Evolutionary conservation across 2,888 invertebrate species (phyloP).

Genomic region (Siphlonurus alternatus): DNA sequence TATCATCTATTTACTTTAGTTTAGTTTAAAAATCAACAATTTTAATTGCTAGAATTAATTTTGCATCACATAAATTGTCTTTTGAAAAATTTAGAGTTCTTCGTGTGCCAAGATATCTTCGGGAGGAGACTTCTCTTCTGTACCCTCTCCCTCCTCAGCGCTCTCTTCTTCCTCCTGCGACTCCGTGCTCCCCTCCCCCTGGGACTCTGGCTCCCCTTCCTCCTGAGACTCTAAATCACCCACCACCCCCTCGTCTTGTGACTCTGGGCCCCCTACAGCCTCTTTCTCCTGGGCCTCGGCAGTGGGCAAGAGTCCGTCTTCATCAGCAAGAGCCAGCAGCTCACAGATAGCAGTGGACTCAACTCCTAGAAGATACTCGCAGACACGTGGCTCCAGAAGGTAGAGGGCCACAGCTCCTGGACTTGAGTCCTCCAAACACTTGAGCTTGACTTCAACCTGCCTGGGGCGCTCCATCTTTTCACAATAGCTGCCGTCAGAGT

Average conservation of each 20-base stretch:
- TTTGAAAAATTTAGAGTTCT: background rate
- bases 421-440: constrained; percentile 54
- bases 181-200: background rate
- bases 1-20: too few relatives aligned
- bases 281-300: background rate
- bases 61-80: too few relatives aligned
- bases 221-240: background rate
- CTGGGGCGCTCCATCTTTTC: constrained; percentile 63
- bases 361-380: constrained; percentile 88
- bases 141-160: background rate
- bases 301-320: constrained; percentile 44
- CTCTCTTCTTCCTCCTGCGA: background rate
- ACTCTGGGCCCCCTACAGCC: too few relatives aligned
- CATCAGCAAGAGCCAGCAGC: constrained; percentile 63
- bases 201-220: background rate
- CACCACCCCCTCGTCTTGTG: background rate
- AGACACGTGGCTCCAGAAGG: constrained; percentile 77
- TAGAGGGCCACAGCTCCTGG: constrained; percentile 74
- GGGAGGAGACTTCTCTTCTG: background rate
- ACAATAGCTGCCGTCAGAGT: constrained; percentile 71
- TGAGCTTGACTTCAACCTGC: constrained; percentile 70
- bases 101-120: background rate
- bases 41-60: too few relatives aligned
- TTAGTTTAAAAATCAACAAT: too few relatives aligned
- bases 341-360: constrained; percentile 84